phyloP scores from a whole-genome alignment of 30 jellyfish, hydroid and myxozoan species.

The Sanderia malayensis region DNA sequence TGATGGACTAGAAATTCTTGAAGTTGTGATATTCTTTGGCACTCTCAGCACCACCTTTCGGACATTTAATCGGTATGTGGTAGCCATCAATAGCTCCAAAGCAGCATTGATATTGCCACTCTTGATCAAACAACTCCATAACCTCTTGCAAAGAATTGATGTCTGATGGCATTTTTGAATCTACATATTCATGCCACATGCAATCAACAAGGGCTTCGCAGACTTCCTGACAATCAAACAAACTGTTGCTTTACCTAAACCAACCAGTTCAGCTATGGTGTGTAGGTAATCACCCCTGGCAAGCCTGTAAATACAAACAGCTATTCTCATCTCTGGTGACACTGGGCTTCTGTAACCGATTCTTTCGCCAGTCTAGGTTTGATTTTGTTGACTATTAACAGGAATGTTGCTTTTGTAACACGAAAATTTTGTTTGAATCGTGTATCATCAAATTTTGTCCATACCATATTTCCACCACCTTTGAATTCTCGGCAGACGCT shows the following conservation, averaged over 20 bases:
- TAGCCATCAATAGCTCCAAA: neutral
- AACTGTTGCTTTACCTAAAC: conserved; percentile 9
- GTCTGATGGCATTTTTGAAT: neutral
- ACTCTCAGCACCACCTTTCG: conserved; percentile 4
- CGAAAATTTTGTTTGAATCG: neutral
- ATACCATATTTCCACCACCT: conserved; percentile 16
- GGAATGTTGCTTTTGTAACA: conserved; percentile 1
- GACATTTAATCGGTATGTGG: conserved; percentile 1
- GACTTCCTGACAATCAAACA: conserved; percentile 1
- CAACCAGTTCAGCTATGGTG: conserved; percentile 9
- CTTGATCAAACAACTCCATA: neutral
- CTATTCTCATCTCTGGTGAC: conserved; percentile 13
- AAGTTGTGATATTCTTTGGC: conserved; percentile 1
- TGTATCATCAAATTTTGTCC: neutral
- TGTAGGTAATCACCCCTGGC: conserved; percentile 13
- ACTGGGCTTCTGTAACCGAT: conserved; percentile 16
- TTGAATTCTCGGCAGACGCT: conserved; percentile 27
- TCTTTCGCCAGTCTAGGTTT: neutral
- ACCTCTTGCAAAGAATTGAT: neutral
- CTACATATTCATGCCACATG: conserved; percentile 11
- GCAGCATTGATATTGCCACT: neutral
- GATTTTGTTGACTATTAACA: neutral
- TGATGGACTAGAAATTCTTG: neutral
- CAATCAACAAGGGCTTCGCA: conserved; percentile 7
- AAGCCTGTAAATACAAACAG: neutral